A percentile compares a stretch with the other conserved stretches of the same genome.
Conservation (phyloP, 1,140 invertebrate genomes). For the Propsilocerus akamusi region DNA sequence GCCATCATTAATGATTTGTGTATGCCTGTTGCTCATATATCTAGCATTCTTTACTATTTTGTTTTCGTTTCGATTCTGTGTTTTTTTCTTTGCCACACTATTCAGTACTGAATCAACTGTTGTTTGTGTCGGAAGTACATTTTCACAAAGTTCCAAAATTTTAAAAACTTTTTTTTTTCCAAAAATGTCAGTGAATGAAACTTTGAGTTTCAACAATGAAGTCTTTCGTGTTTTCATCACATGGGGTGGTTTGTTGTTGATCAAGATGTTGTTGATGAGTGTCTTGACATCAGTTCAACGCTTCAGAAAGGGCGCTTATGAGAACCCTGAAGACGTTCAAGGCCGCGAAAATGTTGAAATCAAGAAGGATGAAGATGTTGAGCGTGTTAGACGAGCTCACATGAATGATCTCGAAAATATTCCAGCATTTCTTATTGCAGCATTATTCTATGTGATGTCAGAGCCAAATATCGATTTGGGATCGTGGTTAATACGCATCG, state of each 20-base stretch:
- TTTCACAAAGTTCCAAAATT: neutral
- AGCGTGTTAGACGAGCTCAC: slow-evolving; percentile 29
- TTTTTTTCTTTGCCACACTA: neutral
- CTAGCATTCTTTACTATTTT: neutral
- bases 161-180: neutral
- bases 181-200: slow-evolving; percentile 2
- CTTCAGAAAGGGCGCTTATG: slow-evolving; percentile 26
- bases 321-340: neutral
- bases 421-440: slow-evolving; percentile 37
- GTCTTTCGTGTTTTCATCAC: slow-evolving; percentile 33
- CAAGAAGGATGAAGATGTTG: neutral
- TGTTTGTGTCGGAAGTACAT: neutral
- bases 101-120: neutral
- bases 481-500: slow-evolving; percentile 34
- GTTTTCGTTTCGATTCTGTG: neutral
- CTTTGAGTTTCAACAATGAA: slow-evolving; percentile 19
- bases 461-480: slow-evolving; percentile 31
- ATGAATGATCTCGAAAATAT: slow-evolving; percentile 52
- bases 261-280: slow-evolving; percentile 39
- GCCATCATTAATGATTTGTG: neutral
- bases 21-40: neutral
- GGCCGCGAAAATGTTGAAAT: neutral
- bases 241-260: slow-evolving; percentile 32
- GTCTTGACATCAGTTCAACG: slow-evolving; percentile 30
- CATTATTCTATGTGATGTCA: slow-evolving; percentile 37